Base-by-base conservation (phyloP, 2,888 invertebrate species). In the Mesorhabditis sp. region DNA sequence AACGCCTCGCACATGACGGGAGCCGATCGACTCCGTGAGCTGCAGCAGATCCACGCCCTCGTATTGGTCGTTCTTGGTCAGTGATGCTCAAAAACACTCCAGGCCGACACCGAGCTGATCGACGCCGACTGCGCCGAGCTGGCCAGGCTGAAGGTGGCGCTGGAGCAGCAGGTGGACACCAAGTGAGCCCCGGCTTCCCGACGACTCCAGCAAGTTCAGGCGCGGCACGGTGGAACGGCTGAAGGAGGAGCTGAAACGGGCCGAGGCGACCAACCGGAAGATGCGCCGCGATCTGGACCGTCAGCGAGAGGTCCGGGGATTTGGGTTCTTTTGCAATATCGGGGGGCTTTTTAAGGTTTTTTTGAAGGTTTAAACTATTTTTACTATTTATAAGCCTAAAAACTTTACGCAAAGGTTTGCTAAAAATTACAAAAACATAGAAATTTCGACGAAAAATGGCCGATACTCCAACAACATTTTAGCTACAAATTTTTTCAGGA, bases 21-120 rank as follows among this genome's bases (percentile, higher is more conserved):
- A 50, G 58, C 7, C 7, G 58, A 10, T 13, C 58, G 58, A 10
- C 58, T 50, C n/a, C 7, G n/a, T 13, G 58, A 50, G n/a, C 58
- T 50, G 7, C 58, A 50, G 2, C 58, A 50, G n/a, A 50, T 50
- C n/a, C 58, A 50, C n/a, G 58, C 58, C 7, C n/a, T 10, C 58
- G n/a, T 50, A 13, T 10, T 13, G 58, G 58, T 50, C n/a, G 28
- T 28, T 28, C 28, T 28, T 28, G 28, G 28, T 28, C 28, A 28
- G 28, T 28, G n/a, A 50, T 50, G 1, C n/a, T 50, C 58, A 50
- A 50, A 28, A 28, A 28, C 28, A 28, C 28, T 28, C 28, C n/a
- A 50, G 58, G 58, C 58, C n/a, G 58, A 50, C 58, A 50, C 58
- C 58, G 58, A 50, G n/a, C 58, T 10, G n/a, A 50, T 50, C 58